A percentile compares a stretch with the other conserved stretches of the same genome.
These are phyloP conservation scores for Hermetia illucens DNA, from an alignment of 1,140 invertebrate genomes.

Conservation along the genomic window DNA sequence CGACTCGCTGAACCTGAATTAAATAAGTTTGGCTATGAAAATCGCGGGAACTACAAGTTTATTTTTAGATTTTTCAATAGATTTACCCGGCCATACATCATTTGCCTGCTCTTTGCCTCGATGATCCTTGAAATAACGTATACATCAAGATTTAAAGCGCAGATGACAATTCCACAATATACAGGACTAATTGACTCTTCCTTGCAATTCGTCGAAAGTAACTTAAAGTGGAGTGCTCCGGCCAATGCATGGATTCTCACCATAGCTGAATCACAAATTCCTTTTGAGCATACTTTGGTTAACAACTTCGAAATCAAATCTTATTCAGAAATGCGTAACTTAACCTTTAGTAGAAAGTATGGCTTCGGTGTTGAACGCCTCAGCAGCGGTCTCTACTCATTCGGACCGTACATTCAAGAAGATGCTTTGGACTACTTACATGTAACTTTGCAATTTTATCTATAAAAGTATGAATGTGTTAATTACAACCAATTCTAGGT, in stretches of 20 bases:
- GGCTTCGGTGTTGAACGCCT: slow-evolving; percentile 21
- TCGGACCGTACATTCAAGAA: slow-evolving; percentile 18
- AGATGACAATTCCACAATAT: slow-evolving; percentile 20
- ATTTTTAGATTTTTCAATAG: too few relatives aligned
- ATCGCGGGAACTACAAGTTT: too few relatives aligned
- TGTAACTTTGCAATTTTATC: slow-evolving; percentile 7
- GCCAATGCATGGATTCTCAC: slow-evolving; percentile 21
- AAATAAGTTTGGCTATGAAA: too few relatives aligned
- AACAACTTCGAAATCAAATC: slow-evolving; percentile 18
- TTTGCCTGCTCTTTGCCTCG: slow-evolving; percentile 21
- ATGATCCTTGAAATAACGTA: slow-evolving; percentile 27
- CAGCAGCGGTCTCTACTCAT: slow-evolving; percentile 15
- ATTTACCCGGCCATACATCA: too few relatives aligned
- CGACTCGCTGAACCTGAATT: too few relatives aligned
- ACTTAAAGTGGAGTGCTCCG: slow-evolving; percentile 26
- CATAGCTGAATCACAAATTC: slow-evolving; percentile 16
- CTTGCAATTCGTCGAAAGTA: slow-evolving; percentile 14
- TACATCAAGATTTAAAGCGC: slow-evolving; percentile 23
- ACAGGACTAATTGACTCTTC: slow-evolving; percentile 19
- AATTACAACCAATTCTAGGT: neutral
- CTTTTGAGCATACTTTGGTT: slow-evolving; percentile 16
- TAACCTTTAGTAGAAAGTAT: slow-evolving; percentile 16
- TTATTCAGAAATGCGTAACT: slow-evolving; percentile 20
- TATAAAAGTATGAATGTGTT: neutral
- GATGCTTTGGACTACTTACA: slow-evolving; percentile 18